Conservation (phyloP, 2,113 vertebrate genomes). For the Labeo rohita region DNA sequence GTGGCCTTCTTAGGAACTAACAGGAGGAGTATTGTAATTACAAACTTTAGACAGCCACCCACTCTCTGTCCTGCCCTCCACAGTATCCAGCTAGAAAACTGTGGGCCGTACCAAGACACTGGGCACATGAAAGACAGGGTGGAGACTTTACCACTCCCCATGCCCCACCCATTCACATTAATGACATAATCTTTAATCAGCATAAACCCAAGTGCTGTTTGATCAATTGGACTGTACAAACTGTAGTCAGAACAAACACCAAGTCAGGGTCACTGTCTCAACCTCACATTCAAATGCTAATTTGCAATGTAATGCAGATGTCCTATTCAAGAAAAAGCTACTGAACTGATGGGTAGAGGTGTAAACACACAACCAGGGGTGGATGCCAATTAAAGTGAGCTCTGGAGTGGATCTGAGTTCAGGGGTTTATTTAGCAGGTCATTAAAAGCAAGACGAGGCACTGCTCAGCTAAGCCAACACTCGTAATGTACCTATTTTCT, state of each 20-base stretch:
- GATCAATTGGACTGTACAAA: slow-evolving; percentile 61
- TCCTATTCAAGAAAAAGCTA: neutral
- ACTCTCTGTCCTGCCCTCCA: slow-evolving; percentile 32
- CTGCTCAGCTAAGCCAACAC: slow-evolving; percentile 43
- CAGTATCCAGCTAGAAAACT: neutral
- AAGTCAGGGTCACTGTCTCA: neutral
- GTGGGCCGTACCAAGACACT: neutral
- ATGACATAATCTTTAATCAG: slow-evolving; percentile 73
- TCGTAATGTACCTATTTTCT: slow-evolving; percentile 58
- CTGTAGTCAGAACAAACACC: neutral
- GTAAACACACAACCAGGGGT: slow-evolving; percentile 20
- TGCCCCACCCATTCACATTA: slow-evolving; percentile 66
- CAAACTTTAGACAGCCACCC: slow-evolving; percentile 42
- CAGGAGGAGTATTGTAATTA: neutral
- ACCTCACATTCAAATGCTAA: neutral
- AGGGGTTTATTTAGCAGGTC: slow-evolving; percentile 64
- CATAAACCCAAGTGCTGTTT: slow-evolving; percentile 17
- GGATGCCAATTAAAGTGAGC: slow-evolving; percentile 55
- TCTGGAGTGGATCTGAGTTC: slow-evolving; percentile 39
- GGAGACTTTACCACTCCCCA: slow-evolving; percentile 61
- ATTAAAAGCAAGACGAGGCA: slow-evolving; percentile 62
- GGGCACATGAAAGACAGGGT: slow-evolving; percentile 9
- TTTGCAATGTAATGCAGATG: neutral
- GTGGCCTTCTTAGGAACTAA: neutral
- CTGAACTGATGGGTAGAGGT: neutral